Conservation (phyloP, 2,797 vertebrate genomes). For the Atherinosoma microstoma region DNA sequence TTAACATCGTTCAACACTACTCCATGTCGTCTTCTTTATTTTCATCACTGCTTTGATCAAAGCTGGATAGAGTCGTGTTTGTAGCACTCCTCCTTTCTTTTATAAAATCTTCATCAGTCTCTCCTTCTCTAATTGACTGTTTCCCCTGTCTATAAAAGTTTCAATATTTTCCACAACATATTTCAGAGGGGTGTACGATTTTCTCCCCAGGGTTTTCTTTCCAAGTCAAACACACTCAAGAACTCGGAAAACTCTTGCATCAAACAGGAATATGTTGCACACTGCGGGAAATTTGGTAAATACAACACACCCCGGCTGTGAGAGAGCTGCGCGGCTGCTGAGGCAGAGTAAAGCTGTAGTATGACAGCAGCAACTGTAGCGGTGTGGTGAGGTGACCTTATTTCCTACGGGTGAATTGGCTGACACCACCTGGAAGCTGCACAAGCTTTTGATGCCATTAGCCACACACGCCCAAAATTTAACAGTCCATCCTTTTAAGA, state of each 20-base stretch:
- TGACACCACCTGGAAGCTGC: conserved; percentile 74
- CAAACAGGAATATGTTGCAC: conserved; percentile 78
- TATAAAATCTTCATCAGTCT: conserved; percentile 46
- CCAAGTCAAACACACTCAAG: conserved; percentile 83
- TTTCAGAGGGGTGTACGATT: conserved; percentile 78
- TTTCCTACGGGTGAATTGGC: conserved; percentile 75
- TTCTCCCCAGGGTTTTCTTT: conserved; percentile 75
- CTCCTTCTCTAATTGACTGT: conserved; percentile 66
- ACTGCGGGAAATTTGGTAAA: conserved; percentile 77
- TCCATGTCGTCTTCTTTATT: neutral
- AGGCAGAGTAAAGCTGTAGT: conserved; percentile 33
- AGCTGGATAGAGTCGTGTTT: conserved; percentile 24
- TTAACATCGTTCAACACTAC: neutral
- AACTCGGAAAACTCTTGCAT: conserved; percentile 81
- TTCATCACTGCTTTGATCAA: conserved; percentile 11
- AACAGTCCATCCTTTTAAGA: conserved; percentile 71
- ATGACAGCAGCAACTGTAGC: conserved; percentile 61
- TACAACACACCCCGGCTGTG: conserved; percentile 77
- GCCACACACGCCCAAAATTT: conserved; percentile 67
- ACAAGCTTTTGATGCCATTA: conserved; percentile 75
- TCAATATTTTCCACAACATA: conserved; percentile 82
- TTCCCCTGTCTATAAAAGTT: conserved; percentile 74
- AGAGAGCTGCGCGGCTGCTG: conserved; percentile 46
- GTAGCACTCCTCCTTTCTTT: conserved; percentile 31
- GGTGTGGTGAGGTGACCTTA: conserved; percentile 72